Conservation (phyloP, 2,888 invertebrate species). For the Hirudinaria manillensis region DNA sequence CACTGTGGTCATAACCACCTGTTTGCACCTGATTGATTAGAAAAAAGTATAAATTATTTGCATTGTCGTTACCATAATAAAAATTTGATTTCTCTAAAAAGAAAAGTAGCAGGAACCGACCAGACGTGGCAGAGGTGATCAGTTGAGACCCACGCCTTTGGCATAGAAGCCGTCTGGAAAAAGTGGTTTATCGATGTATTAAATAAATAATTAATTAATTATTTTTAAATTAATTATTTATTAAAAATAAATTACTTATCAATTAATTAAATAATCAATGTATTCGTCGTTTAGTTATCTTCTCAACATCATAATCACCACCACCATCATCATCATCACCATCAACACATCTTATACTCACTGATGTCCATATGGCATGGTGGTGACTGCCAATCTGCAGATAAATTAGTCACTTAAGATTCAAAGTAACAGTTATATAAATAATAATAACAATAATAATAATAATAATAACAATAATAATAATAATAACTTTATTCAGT, state of each 20-base stretch:
- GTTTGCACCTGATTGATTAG: conserved; percentile 60
- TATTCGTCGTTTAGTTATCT: no score
- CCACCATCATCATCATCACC: no score
- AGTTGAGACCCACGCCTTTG: conserved; percentile 76
- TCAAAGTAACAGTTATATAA: no score
- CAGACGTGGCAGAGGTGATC: conserved; percentile 87
- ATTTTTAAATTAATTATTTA: no score
- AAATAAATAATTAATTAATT: not conserved
- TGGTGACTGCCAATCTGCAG: conserved; percentile 12
- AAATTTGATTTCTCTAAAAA: not conserved
- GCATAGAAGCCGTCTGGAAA: conserved; percentile 68
- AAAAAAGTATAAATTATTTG: not conserved
- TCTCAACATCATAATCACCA: no score
- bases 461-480: no score
- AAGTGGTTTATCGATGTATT: conserved; percentile 20
- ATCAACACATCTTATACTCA: not conserved
- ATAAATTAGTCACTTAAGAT: no score
- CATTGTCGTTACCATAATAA: conserved; percentile 12
- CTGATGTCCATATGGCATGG: not conserved
- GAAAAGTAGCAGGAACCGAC: conserved; percentile 59
- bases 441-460: no score
- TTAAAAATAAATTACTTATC: no score
- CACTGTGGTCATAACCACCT: conserved; percentile 72
- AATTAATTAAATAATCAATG: no score
- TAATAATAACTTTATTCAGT: no score